These are phyloP conservation scores for Carassius auratus DNA, from an alignment of 2,113 vertebrate species.

Conservation along the genomic window DNA sequence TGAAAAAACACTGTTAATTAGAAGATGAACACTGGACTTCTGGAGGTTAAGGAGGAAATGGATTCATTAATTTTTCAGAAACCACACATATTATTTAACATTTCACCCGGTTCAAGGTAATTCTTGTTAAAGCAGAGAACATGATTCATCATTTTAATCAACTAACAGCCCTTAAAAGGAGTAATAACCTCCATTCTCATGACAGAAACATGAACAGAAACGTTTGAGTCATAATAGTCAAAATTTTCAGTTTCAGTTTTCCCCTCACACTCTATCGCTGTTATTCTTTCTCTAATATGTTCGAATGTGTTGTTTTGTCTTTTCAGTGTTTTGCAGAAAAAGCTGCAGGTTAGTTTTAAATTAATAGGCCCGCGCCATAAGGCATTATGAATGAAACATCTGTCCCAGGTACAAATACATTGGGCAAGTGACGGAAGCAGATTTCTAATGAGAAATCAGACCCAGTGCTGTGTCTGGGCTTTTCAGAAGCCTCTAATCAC, in stretches of 20 bases:
- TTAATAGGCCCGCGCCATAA: conserved; percentile 36
- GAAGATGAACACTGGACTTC: too few relatives aligned
- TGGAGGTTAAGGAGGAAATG: too few relatives aligned
- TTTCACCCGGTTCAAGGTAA: not conserved
- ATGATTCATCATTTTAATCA: not conserved
- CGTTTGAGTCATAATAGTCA: not conserved
- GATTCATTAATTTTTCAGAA: too few relatives aligned
- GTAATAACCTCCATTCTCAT: not conserved
- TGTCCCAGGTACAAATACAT: conserved; percentile 35
- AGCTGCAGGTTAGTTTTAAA: conserved; percentile 41
- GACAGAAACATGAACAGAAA: not conserved
- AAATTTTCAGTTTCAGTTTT: too few relatives aligned
- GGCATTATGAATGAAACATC: conserved; percentile 48
- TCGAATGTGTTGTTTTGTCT: not conserved
- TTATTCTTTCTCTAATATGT: conserved; percentile 35
- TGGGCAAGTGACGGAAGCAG: not conserved
- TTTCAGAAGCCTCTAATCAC: conserved; percentile 40
- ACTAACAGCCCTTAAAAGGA: not conserved
- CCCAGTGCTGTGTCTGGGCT: conserved; percentile 29
- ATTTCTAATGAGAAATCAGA: conserved; percentile 49
- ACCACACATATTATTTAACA: not conserved
- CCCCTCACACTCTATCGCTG: not conserved
- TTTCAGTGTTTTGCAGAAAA: conserved; percentile 12
- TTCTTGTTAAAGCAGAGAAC: not conserved
- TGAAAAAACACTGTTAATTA: too few relatives aligned